phyloP scores from a whole-genome alignment of 2,797 vertebrate genomes.

The Macroramphosus scolopax region DNA sequence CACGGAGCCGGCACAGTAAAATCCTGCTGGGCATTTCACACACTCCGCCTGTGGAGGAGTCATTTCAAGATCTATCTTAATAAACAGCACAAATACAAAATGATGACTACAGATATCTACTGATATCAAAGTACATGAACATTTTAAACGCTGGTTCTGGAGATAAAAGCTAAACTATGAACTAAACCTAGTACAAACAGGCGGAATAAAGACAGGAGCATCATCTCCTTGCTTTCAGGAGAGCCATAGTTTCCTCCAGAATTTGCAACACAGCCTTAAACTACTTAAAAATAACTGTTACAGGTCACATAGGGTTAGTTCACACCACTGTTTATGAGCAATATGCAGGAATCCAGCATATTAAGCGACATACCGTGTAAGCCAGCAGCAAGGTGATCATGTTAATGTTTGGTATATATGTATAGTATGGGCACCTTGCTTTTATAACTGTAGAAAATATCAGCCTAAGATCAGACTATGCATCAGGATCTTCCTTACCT shows the following conservation, averaged over 20 bases:
- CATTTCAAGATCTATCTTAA: slow-evolving; percentile 16
- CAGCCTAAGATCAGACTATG: neutral
- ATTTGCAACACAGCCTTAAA: slow-evolving; percentile 1
- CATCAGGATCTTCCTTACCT: slow-evolving; percentile 62
- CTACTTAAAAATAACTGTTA: no score
- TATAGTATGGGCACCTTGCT: no score
- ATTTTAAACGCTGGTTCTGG: slow-evolving; percentile 8
- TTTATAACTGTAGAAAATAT: no score
- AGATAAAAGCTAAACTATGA: slow-evolving; percentile 5
- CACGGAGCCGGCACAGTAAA: slow-evolving; percentile 72
- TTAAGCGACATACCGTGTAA: no score
- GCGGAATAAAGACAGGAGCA: neutral
- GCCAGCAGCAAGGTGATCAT: neutral
- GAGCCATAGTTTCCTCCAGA: neutral
- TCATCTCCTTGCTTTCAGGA: slow-evolving; percentile 3
- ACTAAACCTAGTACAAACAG: no score
- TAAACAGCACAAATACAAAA: slow-evolving; percentile 13
- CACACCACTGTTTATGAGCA: no score
- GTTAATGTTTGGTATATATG: no score
- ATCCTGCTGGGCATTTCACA: slow-evolving; percentile 78
- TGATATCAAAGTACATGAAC: neutral
- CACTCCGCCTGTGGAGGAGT: slow-evolving; percentile 71
- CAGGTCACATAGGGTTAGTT: no score
- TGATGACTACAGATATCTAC: slow-evolving; percentile 26
- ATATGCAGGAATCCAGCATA: no score